Percentiles rank a stretch among this genome's conserved stretches.
These are phyloP conservation scores for Alces alces DNA, from an alignment of 2,113 vertebrate genomes.

Conservation along the genomic window DNA sequence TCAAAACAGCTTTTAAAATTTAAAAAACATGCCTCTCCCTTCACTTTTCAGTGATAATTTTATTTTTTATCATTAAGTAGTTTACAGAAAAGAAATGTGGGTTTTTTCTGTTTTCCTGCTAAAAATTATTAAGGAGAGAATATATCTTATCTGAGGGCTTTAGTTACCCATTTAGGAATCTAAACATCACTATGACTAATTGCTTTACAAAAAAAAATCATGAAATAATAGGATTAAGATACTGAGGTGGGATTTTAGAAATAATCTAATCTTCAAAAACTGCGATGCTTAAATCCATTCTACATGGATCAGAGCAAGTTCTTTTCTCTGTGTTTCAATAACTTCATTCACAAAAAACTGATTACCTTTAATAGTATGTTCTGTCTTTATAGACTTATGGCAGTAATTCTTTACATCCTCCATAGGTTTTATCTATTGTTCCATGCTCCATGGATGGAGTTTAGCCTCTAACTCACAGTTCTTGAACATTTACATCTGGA, in stretches of 20 bases:
- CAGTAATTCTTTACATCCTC: not conserved
- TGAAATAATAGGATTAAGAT: not conserved
- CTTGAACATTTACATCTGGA: not conserved
- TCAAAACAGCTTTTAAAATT: not conserved
- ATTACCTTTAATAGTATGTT: not conserved
- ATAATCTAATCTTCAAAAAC: not conserved
- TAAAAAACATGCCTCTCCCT: not conserved
- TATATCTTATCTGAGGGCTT: not conserved
- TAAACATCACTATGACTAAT: not conserved
- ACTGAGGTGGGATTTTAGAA: not conserved
- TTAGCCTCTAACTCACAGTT: not conserved
- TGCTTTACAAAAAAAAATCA: not conserved
- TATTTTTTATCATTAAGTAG: not conserved
- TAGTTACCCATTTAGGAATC: not conserved
- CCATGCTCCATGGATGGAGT: not conserved
- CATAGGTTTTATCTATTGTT: not conserved
- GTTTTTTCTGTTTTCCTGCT: not conserved
- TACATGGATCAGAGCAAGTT: not conserved
- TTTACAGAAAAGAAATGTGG: not conserved
- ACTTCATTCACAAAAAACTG: not conserved
- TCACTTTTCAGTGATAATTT: not conserved
- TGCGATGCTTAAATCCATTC: not conserved
- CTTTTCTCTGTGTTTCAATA: not conserved
- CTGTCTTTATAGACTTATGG: not conserved
- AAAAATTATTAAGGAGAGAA: constrained; percentile 5